Percentiles rank a stretch among this genome's conserved stretches.
These are phyloP conservation scores for Gnathonemus longibarbis DNA, from an alignment of 2,113 vertebrate species.

Conservation along the genomic window DNA sequence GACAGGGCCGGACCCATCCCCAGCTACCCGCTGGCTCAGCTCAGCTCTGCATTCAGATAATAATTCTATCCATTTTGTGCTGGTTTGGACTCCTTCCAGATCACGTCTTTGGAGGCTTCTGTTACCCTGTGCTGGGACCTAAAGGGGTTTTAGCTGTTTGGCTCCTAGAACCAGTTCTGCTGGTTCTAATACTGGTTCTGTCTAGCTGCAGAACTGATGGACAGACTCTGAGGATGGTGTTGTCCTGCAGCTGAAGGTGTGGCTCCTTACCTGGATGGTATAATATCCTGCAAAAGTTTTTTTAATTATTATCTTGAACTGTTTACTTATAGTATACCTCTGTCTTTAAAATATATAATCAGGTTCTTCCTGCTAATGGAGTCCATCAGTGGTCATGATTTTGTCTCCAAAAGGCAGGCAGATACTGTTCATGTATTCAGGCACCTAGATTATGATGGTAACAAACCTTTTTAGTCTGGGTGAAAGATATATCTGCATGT, in stretches of 20 bases:
- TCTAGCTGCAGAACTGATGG: background rate
- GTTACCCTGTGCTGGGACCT: background rate
- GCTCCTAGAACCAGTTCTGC: background rate
- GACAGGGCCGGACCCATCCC: background rate
- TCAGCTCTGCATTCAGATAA: background rate
- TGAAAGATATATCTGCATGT: background rate
- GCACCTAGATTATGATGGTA: background rate
- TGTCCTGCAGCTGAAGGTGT: background rate
- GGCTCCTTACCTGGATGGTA: background rate
- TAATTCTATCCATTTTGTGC: background rate
- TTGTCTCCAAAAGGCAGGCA: background rate
- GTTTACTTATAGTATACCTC: background rate
- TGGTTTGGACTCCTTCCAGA: background rate
- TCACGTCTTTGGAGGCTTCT: background rate
- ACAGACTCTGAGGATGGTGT: background rate
- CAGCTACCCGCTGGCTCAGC: background rate
- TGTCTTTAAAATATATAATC: background rate
- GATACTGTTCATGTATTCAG: background rate
- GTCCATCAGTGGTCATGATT: background rate
- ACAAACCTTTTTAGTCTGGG: background rate
- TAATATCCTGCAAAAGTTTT: background rate
- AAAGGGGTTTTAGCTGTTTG: background rate
- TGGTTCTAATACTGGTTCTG: background rate
- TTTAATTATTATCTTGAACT: background rate
- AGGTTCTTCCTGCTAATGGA: background rate